phyloP scores from a whole-genome alignment of 2,113 vertebrate species.

The Corapipo altera region DNA sequence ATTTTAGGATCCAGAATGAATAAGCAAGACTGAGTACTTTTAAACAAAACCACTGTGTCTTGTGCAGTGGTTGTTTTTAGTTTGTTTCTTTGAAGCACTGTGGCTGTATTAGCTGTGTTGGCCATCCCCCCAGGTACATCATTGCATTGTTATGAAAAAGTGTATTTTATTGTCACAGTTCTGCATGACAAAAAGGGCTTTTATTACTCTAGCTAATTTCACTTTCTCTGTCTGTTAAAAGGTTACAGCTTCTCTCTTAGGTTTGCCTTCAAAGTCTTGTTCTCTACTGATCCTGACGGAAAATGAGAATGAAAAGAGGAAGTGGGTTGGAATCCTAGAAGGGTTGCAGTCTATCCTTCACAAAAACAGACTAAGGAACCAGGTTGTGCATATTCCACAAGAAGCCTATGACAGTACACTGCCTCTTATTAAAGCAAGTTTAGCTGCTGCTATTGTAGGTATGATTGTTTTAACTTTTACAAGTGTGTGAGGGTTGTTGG shows the following conservation, averaged over 20 bases:
- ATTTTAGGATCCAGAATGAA: background rate
- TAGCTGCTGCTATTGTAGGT: slow-evolving; percentile 90
- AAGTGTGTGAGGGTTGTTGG: background rate
- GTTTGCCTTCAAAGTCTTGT: slow-evolving; percentile 82
- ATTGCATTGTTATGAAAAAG: background rate
- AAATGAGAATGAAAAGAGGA: slow-evolving; percentile 92
- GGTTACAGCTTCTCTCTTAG: slow-evolving; percentile 90
- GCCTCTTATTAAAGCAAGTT: slow-evolving; percentile 89
- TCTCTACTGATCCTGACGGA: slow-evolving; percentile 93
- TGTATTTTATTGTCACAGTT: background rate
- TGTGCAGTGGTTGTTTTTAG: background rate
- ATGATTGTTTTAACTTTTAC: background rate
- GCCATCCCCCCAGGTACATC: background rate
- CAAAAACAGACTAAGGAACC: slow-evolving; percentile 88
- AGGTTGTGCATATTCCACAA: slow-evolving; percentile 85
- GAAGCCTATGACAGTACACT: slow-evolving; percentile 95
- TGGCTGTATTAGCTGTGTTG: background rate
- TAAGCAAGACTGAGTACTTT: background rate
- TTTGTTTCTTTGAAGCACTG: background rate
- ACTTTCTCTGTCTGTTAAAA: slow-evolving; percentile 62
- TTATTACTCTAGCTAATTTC: background rate
- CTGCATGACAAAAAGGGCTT: background rate
- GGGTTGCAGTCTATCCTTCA: slow-evolving; percentile 89
- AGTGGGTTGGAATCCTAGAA: slow-evolving; percentile 96
- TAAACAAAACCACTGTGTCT: background rate